Evolutionary conservation across 1,140 invertebrate genomes (phyloP).

Genomic region (Cyclargus thomasi): DNA sequence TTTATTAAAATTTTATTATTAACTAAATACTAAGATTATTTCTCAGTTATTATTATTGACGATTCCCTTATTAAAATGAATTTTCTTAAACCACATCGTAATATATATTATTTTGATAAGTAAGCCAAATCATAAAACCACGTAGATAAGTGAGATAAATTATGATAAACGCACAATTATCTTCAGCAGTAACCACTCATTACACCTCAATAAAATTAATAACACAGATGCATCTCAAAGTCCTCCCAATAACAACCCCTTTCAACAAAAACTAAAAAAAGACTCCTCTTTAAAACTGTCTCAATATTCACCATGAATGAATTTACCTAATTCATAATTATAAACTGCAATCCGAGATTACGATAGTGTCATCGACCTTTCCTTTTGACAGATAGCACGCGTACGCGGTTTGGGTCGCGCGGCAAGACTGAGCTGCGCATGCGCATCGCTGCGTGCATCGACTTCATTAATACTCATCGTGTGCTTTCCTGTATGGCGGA

Average conservation of each 20-base stretch:
- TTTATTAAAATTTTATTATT: too few relatives aligned
- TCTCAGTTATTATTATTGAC: too few relatives aligned
- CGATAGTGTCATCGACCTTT: constrained; percentile 55
- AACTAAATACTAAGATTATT: too few relatives aligned
- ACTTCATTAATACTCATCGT: constrained; percentile 65
- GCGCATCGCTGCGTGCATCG: constrained; percentile 44
- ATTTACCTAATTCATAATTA: constrained; percentile 22
- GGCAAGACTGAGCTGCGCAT: constrained; percentile 48
- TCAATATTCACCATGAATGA: not conserved
- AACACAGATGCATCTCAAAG: not conserved
- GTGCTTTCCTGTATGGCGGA: constrained; percentile 69
- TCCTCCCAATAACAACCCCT: not conserved
- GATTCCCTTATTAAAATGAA: too few relatives aligned
- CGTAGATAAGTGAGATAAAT: too few relatives aligned
- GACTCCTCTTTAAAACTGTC: too few relatives aligned
- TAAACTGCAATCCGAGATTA: constrained; percentile 31
- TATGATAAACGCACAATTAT: not conserved
- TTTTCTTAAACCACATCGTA: too few relatives aligned
- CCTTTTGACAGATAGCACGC: constrained; percentile 32
- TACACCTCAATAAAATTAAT: constrained; percentile 1
- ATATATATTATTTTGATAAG: not conserved
- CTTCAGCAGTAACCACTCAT: not conserved
- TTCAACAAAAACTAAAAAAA: not conserved
- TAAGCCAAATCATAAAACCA: not conserved
- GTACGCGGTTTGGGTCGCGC: constrained; percentile 51